A percentile compares a stretch with the other conserved stretches of the same genome.
phyloP scores from a whole-genome alignment of 2,797 vertebrate genomes.

The Acanthornis magna region DNA sequence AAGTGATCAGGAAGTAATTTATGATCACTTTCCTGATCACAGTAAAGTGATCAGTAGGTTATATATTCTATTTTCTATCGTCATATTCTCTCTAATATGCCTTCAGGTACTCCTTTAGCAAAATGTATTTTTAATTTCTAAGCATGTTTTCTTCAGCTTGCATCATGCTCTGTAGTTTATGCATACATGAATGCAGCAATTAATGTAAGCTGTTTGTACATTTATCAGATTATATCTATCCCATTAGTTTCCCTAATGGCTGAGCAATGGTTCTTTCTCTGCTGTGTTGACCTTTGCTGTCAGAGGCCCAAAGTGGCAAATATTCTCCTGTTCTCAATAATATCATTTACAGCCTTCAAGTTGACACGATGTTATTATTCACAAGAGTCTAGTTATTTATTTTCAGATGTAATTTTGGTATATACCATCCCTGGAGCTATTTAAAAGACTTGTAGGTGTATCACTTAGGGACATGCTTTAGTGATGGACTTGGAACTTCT shows the following conservation, averaged over 20 bases:
- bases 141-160: neutral
- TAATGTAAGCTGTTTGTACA: neutral
- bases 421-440: neutral
- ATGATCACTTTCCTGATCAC: no score
- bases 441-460: neutral
- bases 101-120: neutral
- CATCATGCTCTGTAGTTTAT: neutral
- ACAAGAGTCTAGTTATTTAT: neutral
- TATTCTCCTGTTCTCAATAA: neutral
- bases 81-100: neutral
- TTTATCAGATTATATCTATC: neutral
- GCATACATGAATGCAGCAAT: neutral
- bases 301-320: neutral
- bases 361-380: neutral
- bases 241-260: neutral
- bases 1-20: neutral
- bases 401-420: neutral
- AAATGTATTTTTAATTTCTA: neutral
- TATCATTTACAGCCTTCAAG: neutral
- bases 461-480: neutral
- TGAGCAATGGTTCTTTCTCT: neutral
- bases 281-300: neutral
- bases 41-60: neutral
- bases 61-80: neutral
- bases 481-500: neutral